These are phyloP conservation scores for Brachylomia viminalis DNA, from an alignment of 2,888 invertebrate genomes.

Conservation along the genomic window DNA sequence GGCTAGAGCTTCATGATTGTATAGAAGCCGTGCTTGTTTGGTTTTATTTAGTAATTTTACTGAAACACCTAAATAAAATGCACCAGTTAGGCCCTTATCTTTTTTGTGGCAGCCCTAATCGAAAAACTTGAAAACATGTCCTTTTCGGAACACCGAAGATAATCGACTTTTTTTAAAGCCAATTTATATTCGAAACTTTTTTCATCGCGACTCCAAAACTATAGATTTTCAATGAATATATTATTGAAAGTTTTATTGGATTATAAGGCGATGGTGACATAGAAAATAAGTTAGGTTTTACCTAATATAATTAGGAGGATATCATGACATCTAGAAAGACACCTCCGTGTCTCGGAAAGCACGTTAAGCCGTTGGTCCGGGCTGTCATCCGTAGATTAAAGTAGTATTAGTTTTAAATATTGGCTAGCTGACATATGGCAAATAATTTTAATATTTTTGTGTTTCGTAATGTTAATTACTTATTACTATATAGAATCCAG, in stretches of 20 bases:
- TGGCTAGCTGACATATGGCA: too few relatives aligned
- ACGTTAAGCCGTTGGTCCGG: neutral
- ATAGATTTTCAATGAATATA: conserved; percentile 59
- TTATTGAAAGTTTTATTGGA: conserved; percentile 47
- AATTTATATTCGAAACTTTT: conserved; percentile 57
- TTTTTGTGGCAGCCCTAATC: conserved; percentile 53
- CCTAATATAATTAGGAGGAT: neutral
- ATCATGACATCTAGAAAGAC: neutral
- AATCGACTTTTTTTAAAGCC: conserved; percentile 74
- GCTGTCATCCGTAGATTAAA: neutral
- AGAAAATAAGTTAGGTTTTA: neutral
- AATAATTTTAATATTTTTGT: too few relatives aligned
- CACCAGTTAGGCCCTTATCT: neutral
- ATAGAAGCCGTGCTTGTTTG: too few relatives aligned
- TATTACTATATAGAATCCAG: too few relatives aligned
- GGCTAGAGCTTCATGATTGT: too few relatives aligned
- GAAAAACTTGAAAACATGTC: conserved; percentile 77
- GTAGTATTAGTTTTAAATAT: too few relatives aligned
- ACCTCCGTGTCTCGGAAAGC: neutral
- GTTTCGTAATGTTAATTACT: too few relatives aligned
- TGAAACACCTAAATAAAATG: neutral
- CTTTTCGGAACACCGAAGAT: conserved; percentile 78
- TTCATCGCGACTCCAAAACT: conserved; percentile 29
- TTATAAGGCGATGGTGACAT: neutral
- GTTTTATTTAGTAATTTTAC: too few relatives aligned